A percentile compares a stretch with the other conserved stretches of the same genome.
phyloP scores from a whole-genome alignment of 1,140 invertebrate species.

The Lineus longissimus region DNA sequence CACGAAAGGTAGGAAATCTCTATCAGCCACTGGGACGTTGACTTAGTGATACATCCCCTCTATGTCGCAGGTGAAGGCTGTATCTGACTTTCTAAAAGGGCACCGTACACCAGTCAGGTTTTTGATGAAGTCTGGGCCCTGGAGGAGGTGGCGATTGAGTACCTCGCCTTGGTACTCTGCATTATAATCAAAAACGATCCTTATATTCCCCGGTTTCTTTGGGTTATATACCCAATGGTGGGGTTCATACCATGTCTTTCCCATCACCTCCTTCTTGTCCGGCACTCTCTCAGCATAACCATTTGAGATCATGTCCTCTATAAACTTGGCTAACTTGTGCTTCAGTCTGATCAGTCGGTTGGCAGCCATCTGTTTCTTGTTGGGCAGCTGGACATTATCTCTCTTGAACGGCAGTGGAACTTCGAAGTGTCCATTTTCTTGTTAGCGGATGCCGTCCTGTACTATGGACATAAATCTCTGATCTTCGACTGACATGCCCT shows the following conservation, averaged over 20 bases:
- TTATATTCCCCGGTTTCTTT: constrained; percentile 19
- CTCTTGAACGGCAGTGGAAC: no score
- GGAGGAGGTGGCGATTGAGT: constrained; percentile 22
- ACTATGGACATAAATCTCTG: no score
- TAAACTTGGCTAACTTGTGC: no score
- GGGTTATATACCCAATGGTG: constrained; percentile 23
- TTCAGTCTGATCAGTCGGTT: no score
- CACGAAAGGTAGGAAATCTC: constrained; percentile 18
- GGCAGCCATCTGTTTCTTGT: no score
- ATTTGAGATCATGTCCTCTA: neutral
- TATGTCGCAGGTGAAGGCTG: constrained; percentile 23
- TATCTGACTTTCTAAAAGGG: constrained; percentile 3
- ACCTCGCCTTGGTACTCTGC: constrained; percentile 13
- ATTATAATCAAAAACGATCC: constrained; percentile 27
- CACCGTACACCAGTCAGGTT: constrained; percentile 14
- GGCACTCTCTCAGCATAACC: constrained; percentile 13
- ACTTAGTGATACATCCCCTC: constrained; percentile 24
- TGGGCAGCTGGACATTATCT: no score
- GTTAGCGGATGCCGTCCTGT: no score
- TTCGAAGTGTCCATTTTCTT: no score
- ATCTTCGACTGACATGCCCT: no score
- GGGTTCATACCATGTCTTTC: constrained; percentile 22
- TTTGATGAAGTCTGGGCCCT: constrained; percentile 26
- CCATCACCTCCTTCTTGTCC: neutral
- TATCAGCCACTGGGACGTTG: constrained; percentile 5